Percentiles rank a stretch among this genome's conserved stretches.
phyloP scores from a whole-genome alignment of 2,113 vertebrate genomes.

The Phylloscopus trochilus region DNA sequence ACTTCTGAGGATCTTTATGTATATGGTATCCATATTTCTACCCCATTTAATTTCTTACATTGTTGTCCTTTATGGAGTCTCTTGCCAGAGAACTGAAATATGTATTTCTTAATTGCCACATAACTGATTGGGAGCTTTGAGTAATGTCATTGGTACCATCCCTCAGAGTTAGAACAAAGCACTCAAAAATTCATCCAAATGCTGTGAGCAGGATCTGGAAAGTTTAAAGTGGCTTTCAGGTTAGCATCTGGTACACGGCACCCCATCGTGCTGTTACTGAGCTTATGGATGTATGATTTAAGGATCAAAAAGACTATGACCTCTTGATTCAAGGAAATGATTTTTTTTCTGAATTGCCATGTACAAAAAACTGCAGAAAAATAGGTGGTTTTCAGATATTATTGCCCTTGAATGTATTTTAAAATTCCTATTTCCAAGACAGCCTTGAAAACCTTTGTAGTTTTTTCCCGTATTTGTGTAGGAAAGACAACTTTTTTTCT shows the following conservation, averaged over 20 bases:
- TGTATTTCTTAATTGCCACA: neutral
- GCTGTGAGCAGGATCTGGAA: neutral
- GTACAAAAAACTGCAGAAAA: neutral
- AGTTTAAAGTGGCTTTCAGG: constrained; percentile 13
- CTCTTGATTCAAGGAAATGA: neutral
- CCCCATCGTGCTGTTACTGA: neutral
- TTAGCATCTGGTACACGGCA: constrained; percentile 37
- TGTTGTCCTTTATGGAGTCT: neutral
- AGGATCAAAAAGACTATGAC: constrained; percentile 3
- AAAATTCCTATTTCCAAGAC: neutral
- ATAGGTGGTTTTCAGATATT: neutral
- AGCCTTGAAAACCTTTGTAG: neutral
- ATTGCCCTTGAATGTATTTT: neutral
- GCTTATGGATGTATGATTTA: constrained; percentile 1
- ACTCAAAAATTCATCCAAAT: neutral
- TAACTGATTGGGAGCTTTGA: neutral
- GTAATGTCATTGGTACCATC: neutral
- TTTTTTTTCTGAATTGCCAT: neutral
- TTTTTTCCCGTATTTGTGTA: neutral
- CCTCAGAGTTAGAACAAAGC: constrained; percentile 8
- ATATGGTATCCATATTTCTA: neutral
- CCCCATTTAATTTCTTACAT: neutral
- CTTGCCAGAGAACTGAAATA: neutral
- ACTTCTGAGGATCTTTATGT: neutral
- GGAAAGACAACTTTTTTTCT: neutral